Conservation (phyloP, 1,140 invertebrate genomes). For the Copidosoma floridanum region DNA sequence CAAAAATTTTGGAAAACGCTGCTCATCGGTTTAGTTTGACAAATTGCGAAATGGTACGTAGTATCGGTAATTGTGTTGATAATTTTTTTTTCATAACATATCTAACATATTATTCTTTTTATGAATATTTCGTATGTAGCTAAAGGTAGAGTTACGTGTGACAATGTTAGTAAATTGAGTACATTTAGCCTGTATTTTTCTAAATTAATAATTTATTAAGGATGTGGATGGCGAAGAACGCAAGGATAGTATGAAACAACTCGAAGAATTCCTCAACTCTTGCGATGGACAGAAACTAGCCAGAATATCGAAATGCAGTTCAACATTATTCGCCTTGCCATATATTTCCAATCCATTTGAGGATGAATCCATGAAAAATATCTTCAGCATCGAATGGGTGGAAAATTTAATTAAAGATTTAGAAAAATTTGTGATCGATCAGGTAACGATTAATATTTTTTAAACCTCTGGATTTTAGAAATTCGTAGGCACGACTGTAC, state of each 20-base stretch:
- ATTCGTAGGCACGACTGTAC: too few relatives aligned
- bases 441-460: too few relatives aligned
- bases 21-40: conserved; percentile 1
- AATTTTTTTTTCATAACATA: background rate
- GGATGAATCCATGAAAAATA: conserved; percentile 59
- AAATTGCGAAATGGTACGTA: conserved; percentile 15
- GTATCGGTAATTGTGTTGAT: background rate
- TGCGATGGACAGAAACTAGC: conserved; percentile 45
- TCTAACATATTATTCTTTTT: too few relatives aligned
- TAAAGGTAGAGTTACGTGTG: too few relatives aligned
- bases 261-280: conserved; percentile 58
- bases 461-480: too few relatives aligned
- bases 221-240: too few relatives aligned
- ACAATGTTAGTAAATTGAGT: too few relatives aligned
- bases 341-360: conserved; percentile 59
- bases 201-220: too few relatives aligned
- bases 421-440: conserved; percentile 30
- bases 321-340: conserved; percentile 62
- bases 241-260: conserved; percentile 54
- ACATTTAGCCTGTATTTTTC: too few relatives aligned
- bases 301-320: conserved; percentile 57
- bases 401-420: conserved; percentile 29
- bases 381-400: conserved; percentile 56
- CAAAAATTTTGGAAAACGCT: conserved; percentile 30
- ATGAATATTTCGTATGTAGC: too few relatives aligned